Evolutionary conservation across 2,113 vertebrate genomes (phyloP), one percentile per base, ranked within the genome.

Genomic region (Morone saxatilis): DNA sequence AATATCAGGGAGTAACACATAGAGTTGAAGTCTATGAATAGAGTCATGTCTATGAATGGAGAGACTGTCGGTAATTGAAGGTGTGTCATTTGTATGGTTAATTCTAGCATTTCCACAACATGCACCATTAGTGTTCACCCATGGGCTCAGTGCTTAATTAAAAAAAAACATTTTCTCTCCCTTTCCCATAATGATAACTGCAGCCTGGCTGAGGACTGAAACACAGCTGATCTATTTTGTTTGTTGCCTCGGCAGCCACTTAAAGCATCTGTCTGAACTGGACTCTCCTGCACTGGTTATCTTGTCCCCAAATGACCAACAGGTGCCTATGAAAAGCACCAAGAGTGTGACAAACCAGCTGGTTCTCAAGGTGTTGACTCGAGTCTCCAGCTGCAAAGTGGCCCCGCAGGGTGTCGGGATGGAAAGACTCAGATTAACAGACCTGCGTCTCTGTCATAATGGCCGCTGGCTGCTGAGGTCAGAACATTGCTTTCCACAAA

Each of bases 301-400:
- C 16, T 13, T 71, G 54, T 67, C 60, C 41, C 48, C 19, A 63
- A n/a, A 51, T 71, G 65, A 76, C 76, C 51, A 83, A 74, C 63
- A 71, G 82, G 72, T 85, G 11, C 38, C 50, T 50, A 60, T 43
- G 40, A 20, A 77, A 72, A 45, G 53, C 36, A 62, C 17, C 7
- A 22, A 73, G 22, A 20, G 57, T 71, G 60, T 67, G 65, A 54
- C 80, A 75, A 57, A 56, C 20, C 71, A 81, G 78, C 71, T 62
- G 70, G 70, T 20, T 31, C 47, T 61, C 5, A 1, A 25, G 41
- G 60, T 59, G 63, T 40, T 51, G 50, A 71, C 59, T 47, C 3
- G 7, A 50, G 57, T 66, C 59, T 62, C 61, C 62, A 53, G 9
- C 60, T 56, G 61, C 9, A n/a, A 57, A 51, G 71, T 36, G 40